A percentile compares a stretch with the other conserved stretches of the same genome.
These are phyloP conservation scores for Nineta flava DNA, from an alignment of 2,888 invertebrate genomes.

Conservation along the genomic window DNA sequence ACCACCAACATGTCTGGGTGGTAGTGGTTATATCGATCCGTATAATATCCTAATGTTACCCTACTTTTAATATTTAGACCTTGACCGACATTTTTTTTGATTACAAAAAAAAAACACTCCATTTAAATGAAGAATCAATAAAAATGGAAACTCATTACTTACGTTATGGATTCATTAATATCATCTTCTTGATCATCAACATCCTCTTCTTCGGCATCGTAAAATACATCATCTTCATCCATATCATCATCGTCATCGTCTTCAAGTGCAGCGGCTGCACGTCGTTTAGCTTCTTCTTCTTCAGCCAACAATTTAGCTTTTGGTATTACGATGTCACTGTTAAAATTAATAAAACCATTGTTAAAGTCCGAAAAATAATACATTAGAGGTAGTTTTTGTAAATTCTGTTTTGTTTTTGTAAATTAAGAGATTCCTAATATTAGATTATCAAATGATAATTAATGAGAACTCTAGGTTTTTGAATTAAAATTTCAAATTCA, in stretches of 20 bases:
- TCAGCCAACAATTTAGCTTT: slow-evolving; percentile 29
- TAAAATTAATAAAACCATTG: slow-evolving; percentile 11
- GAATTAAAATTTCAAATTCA: too few relatives aligned
- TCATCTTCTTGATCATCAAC: slow-evolving; percentile 48
- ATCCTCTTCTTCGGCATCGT: slow-evolving; percentile 51
- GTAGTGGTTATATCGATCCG: too few relatives aligned
- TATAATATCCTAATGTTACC: too few relatives aligned
- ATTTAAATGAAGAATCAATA: not conserved
- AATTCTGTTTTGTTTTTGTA: too few relatives aligned
- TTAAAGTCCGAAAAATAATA: too few relatives aligned
- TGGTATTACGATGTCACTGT: slow-evolving; percentile 37
- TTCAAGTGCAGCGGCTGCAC: slow-evolving; percentile 29
- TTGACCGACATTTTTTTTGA: not conserved
- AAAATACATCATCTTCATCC: slow-evolving; percentile 53
- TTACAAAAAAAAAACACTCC: not conserved
- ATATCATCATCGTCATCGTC: slow-evolving; percentile 42
- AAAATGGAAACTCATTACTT: slow-evolving; percentile 15
- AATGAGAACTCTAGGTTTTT: too few relatives aligned
- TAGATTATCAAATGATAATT: too few relatives aligned
- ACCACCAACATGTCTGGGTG: too few relatives aligned
- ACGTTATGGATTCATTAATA: slow-evolving; percentile 25
- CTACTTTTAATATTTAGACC: too few relatives aligned
- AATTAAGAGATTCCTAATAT: too few relatives aligned
- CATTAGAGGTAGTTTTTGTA: not conserved
- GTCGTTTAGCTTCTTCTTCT: slow-evolving; percentile 27